Base-by-base conservation (phyloP, 2,888 invertebrate species). In the Drosophila multiciliata region DNA sequence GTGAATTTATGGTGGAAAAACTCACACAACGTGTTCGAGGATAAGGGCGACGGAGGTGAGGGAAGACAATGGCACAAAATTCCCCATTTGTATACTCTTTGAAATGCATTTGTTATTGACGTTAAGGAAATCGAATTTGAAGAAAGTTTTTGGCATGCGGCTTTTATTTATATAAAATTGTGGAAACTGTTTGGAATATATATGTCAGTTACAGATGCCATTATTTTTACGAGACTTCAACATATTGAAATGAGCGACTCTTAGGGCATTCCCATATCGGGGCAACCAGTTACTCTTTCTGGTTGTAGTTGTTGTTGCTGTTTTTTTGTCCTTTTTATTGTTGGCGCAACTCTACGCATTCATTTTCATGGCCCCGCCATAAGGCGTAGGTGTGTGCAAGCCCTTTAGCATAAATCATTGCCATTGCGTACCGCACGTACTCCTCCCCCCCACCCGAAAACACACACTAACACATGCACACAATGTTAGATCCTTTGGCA, bases 331-430 rank as follows among this genome's bases (percentile, higher is more conserved):
- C 55, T 74, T 78, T 52, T 63, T 65, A 26, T 67, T 73, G 63
- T 62, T 73, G 26, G 45, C 33, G 36, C 57, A 55, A 62, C 54
- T 71, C 38, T 62, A 45, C 65, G 66, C 71, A 71, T 72, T 72
- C 62, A 67, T 66, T 77, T 76, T 66, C 58, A 75, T 62, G 40
- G 54, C 59, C 49, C 69, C 64, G 71, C 73, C 50, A 60, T 67
- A 68, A 82, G 75, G 70, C 78, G 69, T 64, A 54, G 53, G 59
- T 50, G 61, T 68, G 57, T 70, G 75, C 71, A 68, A 80, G 71
- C 73, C 89, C 82, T 82, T 89, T 87, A 87, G 72, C 85, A 88
- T 86, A 86, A 86, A 86, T 86, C 85, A 86, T 88, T 86, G 82
- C 62, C 81, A 66, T 15, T 40, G 52, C 63, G 55, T 29, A 35